These are phyloP conservation scores for Clarias laeviceps DNA, from an alignment of 2,797 vertebrate species.

Conservation along the genomic window DNA sequence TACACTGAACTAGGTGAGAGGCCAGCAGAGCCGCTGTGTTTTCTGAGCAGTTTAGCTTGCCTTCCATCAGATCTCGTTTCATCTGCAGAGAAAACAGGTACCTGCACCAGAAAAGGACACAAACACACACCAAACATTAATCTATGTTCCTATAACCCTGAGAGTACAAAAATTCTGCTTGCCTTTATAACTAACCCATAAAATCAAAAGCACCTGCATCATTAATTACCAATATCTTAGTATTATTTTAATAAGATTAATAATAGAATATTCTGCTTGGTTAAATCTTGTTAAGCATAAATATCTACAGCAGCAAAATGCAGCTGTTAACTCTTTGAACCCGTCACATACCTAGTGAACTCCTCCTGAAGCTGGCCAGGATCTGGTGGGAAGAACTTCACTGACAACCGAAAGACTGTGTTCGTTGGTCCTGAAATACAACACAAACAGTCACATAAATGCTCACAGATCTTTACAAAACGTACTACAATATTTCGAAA, in stretches of 20 bases:
- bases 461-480: slow-evolving; percentile 8
- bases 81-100: slow-evolving; percentile 96
- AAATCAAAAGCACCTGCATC: not conserved
- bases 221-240: not conserved
- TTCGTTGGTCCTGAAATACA: slow-evolving; percentile 83
- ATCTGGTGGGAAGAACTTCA: slow-evolving; percentile 98
- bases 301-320: not conserved
- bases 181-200: not conserved
- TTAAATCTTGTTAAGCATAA: not conserved
- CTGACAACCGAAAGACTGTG: slow-evolving; percentile 86
- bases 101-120: slow-evolving; percentile 66
- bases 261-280: not conserved
- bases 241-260: not conserved
- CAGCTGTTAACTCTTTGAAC: not conserved
- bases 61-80: slow-evolving; percentile 90
- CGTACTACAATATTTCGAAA: not conserved
- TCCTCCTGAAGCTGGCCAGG: slow-evolving; percentile 96
- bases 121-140: not conserved
- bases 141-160: not conserved
- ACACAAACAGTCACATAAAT: slow-evolving; percentile 10
- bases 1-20: slow-evolving; percentile 93
- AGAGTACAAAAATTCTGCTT: not conserved
- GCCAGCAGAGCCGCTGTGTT: slow-evolving; percentile 88
- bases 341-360: slow-evolving; percentile 82
- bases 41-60: slow-evolving; percentile 84